A percentile compares a stretch with the other conserved stretches of the same genome.
These are phyloP conservation scores for Capromys pilorides DNA, from an alignment of 2,797 vertebrate genomes.

Conservation along the genomic window DNA sequence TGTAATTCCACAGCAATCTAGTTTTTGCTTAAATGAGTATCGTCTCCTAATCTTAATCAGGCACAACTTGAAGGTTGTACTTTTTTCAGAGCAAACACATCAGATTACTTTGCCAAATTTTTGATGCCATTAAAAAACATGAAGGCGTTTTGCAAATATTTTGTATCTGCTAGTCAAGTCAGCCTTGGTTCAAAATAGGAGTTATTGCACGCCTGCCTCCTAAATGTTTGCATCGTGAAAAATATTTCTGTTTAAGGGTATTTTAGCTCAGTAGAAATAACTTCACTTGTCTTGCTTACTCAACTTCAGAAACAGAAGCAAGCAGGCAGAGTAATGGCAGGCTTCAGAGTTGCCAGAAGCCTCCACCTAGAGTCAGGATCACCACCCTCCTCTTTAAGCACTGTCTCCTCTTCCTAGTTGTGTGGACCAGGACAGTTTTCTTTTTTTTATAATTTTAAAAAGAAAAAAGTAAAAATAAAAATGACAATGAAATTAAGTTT, in stretches of 20 bases:
- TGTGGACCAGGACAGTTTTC: neutral
- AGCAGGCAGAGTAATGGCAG: neutral
- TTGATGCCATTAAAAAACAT: constrained; percentile 19
- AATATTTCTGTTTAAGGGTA: neutral
- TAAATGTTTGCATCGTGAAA: neutral
- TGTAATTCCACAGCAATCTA: neutral
- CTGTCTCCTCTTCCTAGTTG: neutral
- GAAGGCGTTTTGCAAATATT: constrained; percentile 55
- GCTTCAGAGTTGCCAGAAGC: neutral
- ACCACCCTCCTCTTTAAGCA: neutral
- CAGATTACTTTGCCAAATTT: constrained; percentile 50
- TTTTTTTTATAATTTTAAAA: neutral
- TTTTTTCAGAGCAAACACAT: neutral
- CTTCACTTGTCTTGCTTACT: neutral
- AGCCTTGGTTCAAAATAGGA: neutral
- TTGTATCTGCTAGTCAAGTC: constrained; percentile 42
- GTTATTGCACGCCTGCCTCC: neutral
- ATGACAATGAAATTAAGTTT: no score
- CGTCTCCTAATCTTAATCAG: constrained; percentile 51
- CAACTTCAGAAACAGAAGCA: neutral
- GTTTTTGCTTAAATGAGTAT: constrained; percentile 36
- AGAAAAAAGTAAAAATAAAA: no score
- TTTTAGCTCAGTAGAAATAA: constrained; percentile 3
- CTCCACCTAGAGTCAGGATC: neutral
- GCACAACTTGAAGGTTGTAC: neutral